Conservation (phyloP, 2,113 vertebrate species). For the Capreolus pygargus region DNA sequence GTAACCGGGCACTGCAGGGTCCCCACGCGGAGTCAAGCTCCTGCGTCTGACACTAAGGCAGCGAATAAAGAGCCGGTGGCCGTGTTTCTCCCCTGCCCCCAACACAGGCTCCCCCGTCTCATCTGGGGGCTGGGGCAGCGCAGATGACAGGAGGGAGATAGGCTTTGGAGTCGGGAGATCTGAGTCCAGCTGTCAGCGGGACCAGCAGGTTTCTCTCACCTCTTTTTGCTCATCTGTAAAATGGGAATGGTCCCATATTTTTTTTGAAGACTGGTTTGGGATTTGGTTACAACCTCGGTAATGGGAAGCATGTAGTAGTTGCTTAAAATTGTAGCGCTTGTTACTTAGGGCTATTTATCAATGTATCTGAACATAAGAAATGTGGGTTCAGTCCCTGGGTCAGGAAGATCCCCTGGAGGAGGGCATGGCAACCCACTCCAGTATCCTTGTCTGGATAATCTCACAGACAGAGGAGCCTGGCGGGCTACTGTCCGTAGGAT, state of each 20-base stretch:
- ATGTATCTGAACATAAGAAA: background rate
- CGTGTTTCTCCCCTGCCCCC: accelerated
- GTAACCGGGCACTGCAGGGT: background rate
- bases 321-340: background rate
- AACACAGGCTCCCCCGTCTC: background rate
- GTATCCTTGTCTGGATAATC: background rate
- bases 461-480: background rate
- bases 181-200: background rate
- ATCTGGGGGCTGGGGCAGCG: accelerated
- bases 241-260: background rate
- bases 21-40: background rate
- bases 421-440: background rate
- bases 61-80: background rate
- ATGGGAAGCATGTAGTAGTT: background rate
- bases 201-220: background rate
- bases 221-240: background rate
- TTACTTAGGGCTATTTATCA: background rate
- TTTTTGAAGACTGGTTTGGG: background rate
- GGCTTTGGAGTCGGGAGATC: background rate
- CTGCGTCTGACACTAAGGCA: background rate
- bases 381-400: background rate
- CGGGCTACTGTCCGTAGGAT: accelerated
- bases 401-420: background rate
- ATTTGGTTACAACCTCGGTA: background rate
- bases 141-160: accelerated